Evolutionary conservation across 2,113 vertebrate species (phyloP).

Genomic region (Callospermophilus lateralis): DNA sequence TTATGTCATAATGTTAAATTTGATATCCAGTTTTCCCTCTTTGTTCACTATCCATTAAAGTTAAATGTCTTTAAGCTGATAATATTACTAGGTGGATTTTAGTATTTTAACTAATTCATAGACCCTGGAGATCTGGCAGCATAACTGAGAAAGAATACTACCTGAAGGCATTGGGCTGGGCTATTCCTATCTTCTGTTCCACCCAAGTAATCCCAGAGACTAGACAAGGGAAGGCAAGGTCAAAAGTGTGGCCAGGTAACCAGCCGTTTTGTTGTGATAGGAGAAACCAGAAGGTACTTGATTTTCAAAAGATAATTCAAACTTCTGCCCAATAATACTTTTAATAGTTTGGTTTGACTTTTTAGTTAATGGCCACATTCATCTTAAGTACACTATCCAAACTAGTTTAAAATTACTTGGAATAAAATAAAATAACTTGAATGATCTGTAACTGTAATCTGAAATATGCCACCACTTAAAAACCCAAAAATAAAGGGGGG

Average conservation of each 20-base stretch:
- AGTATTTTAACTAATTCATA: slow-evolving; percentile 53
- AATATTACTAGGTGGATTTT: slow-evolving; percentile 49
- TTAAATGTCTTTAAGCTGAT: slow-evolving; percentile 51
- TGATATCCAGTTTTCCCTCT: slow-evolving; percentile 17
- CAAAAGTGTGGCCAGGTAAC: not conserved
- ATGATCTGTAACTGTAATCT: slow-evolving; percentile 67
- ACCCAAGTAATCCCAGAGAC: slow-evolving; percentile 14
- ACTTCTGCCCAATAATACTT: not conserved
- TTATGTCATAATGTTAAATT: slow-evolving; percentile 31
- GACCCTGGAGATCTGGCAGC: slow-evolving; percentile 10
- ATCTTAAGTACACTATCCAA: slow-evolving; percentile 57
- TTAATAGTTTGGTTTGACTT: slow-evolving; percentile 51
- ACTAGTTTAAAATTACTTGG: slow-evolving; percentile 64
- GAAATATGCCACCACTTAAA: slow-evolving; percentile 68
- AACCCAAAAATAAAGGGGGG: not conserved
- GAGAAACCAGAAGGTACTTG: slow-evolving; percentile 39
- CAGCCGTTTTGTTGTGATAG: not conserved
- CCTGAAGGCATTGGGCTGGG: not conserved
- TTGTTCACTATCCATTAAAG: not conserved
- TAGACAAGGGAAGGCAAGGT: not conserved
- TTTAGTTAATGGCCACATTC: slow-evolving; percentile 12
- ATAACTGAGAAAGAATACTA: slow-evolving; percentile 36
- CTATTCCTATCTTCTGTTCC: slow-evolving; percentile 25
- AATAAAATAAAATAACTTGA: slow-evolving; percentile 51
- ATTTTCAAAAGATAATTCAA: slow-evolving; percentile 49